Conservation (phyloP, 2,113 vertebrate genomes). For the Xiphorhynchus elegans region DNA sequence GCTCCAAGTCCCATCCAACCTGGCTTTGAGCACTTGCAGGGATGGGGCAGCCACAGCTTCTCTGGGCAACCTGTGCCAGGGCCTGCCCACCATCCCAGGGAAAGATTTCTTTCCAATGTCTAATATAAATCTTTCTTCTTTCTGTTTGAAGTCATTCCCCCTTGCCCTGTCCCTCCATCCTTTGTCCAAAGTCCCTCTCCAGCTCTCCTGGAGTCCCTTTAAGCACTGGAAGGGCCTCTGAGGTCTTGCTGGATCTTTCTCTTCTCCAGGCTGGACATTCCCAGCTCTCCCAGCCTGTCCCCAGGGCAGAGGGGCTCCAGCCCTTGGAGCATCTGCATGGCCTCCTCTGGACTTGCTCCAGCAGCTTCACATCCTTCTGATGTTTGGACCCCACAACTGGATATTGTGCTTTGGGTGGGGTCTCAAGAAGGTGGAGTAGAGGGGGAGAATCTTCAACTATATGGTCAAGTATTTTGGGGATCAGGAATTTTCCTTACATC, state of each 20-base stretch:
- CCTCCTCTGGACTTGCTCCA: neutral
- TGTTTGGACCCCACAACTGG: neutral
- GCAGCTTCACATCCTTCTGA: neutral
- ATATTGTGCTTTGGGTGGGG: neutral
- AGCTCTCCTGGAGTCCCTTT: neutral
- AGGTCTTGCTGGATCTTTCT: fast-evolving
- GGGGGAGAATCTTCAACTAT: neutral
- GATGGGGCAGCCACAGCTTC: neutral
- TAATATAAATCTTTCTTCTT: too few species aligned
- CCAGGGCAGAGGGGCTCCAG: neutral
- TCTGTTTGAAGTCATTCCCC: fast-evolving
- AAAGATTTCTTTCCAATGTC: neutral
- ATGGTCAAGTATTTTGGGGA: neutral
- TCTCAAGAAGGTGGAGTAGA: neutral
- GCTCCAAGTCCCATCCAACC: fast-evolving
- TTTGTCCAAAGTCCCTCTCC: neutral
- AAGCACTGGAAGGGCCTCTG: neutral
- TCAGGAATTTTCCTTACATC: neutral
- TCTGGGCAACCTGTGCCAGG: fast-evolving
- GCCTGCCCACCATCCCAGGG: fast-evolving
- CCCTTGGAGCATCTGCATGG: fast-evolving
- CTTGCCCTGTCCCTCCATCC: fast-evolving
- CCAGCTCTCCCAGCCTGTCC: neutral
- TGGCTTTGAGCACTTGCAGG: neutral
- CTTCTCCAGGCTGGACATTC: neutral